A percentile compares a stretch with the other conserved stretches of the same genome.
phyloP scores from a whole-genome alignment of 2,888 invertebrate species.

The Conomelus anceps region DNA sequence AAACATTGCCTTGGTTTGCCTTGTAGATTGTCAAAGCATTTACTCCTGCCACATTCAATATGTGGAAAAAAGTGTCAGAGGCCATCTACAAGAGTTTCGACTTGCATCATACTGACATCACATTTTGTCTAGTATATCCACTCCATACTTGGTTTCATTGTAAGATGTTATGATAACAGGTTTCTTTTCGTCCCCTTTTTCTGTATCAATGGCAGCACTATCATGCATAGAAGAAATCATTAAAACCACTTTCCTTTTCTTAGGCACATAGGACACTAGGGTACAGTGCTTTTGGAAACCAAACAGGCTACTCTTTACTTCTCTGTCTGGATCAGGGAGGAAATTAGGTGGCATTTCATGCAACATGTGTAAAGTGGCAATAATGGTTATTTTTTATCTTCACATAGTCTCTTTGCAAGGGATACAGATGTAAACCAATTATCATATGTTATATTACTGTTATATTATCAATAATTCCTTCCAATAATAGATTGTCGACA shows the following conservation, averaged over 20 bases:
- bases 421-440: neutral
- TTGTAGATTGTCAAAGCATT: conserved; percentile 2
- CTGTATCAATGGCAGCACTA: neutral
- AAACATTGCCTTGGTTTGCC: neutral
- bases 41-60: neutral
- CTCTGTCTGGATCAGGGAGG: neutral
- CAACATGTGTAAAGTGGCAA: neutral
- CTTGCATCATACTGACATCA: conserved; percentile 3
- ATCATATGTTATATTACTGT: conserved; percentile 9
- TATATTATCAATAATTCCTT: too few relatives aligned
- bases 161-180: conserved; percentile 14
- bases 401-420: neutral
- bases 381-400: neutral
- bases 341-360: neutral
- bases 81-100: conserved; percentile 1
- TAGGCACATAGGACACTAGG: conserved; percentile 13
- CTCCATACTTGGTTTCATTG: conserved; percentile 13
- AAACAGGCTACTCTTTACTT: conserved; percentile 1
- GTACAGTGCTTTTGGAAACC: conserved; percentile 9
- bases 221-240: conserved; percentile 13
- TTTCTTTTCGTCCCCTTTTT: neutral
- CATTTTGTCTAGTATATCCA: conserved; percentile 17
- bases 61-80: conserved; percentile 6
- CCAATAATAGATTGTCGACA: too few relatives aligned
- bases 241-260: conserved; percentile 10